These are phyloP conservation scores for Rostratula benghalensis DNA, from an alignment of 2,113 vertebrate genomes.

Conservation along the genomic window DNA sequence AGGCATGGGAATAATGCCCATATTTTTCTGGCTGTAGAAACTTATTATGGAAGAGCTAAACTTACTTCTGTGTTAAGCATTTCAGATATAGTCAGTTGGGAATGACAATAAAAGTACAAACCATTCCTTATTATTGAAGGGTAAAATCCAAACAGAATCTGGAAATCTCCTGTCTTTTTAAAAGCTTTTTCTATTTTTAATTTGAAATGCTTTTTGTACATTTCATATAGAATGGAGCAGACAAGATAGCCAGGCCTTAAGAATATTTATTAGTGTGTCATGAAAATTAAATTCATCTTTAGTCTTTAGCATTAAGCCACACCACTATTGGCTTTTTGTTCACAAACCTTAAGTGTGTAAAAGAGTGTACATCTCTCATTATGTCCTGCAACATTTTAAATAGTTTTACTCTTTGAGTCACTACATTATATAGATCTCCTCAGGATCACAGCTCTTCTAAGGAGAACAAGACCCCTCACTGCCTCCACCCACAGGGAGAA, in stretches of 20 bases:
- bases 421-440: neutral
- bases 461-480: neutral
- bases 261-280: neutral
- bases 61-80: neutral
- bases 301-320: neutral
- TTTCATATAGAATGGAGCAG: neutral
- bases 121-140: neutral
- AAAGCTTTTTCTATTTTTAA: neutral
- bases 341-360: neutral
- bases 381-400: neutral
- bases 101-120: constrained; percentile 48
- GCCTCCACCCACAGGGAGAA: neutral
- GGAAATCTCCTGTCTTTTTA: constrained; percentile 21
- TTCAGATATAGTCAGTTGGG: constrained; percentile 22
- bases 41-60: constrained; percentile 23
- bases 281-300: neutral
- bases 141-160: constrained; percentile 45
- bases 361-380: neutral
- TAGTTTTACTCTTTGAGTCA: neutral
- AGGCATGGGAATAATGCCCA: constrained; percentile 7
- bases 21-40: constrained; percentile 39
- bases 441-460: neutral
- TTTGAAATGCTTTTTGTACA: neutral
- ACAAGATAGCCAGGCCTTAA: neutral
- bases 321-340: neutral